A percentile compares a stretch with the other conserved stretches of the same genome.
Conservation (phyloP, 2,797 vertebrate genomes). For the Gymnodraco acuticeps region DNA sequence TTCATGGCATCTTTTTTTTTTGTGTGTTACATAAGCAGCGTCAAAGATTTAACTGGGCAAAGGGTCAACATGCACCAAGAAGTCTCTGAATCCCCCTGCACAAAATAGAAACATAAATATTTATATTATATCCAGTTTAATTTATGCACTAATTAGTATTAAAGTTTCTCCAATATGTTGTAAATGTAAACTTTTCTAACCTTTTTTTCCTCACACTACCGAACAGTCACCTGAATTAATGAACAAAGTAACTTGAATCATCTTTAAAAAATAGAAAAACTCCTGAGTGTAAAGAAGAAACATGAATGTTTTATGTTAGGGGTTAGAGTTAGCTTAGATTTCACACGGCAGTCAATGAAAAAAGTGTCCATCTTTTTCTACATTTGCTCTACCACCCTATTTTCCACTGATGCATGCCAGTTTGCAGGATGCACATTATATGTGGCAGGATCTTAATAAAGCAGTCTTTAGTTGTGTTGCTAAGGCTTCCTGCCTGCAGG, state of each 20-base stretch:
- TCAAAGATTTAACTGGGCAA: too few relatives aligned
- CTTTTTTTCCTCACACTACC: not conserved
- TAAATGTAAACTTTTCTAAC: too few relatives aligned
- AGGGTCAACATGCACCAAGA: too few relatives aligned
- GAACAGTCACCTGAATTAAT: not conserved
- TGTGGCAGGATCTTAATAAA: not conserved
- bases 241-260: not conserved
- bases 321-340: not conserved
- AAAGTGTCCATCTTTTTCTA: not conserved
- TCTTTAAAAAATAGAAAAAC: not conserved
- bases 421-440: conserved; percentile 19
- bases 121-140: too few relatives aligned
- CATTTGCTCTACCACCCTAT: not conserved
- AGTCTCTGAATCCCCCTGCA: too few relatives aligned
- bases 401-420: not conserved
- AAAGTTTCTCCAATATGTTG: too few relatives aligned
- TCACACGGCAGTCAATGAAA: conserved; percentile 7
- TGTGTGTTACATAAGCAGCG: too few relatives aligned
- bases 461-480: not conserved
- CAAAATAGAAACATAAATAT: too few relatives aligned
- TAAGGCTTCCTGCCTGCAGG: conserved; percentile 4
- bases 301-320: not conserved
- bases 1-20: too few relatives aligned
- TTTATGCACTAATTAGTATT: too few relatives aligned
- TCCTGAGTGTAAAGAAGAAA: not conserved